phyloP scores from a whole-genome alignment of 1,140 invertebrate species.

The Drosophila setifemur region DNA sequence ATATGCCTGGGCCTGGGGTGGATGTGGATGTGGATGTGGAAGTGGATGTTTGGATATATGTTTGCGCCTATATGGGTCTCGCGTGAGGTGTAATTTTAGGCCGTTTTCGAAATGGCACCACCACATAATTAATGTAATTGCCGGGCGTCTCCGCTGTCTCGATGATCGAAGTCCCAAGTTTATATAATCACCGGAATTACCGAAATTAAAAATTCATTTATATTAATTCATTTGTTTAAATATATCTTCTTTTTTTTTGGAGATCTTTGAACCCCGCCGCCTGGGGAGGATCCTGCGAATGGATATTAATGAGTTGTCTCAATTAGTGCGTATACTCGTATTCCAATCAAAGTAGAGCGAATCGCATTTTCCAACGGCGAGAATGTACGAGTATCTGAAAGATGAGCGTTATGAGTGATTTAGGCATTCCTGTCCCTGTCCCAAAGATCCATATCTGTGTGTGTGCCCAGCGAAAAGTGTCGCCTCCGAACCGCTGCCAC shows the following conservation, averaged over 20 bases:
- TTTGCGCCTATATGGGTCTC: background rate
- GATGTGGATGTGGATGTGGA: background rate
- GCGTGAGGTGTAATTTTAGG: conserved; percentile 33
- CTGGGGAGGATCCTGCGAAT: conserved; percentile 19
- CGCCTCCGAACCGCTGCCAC: conserved; percentile 10
- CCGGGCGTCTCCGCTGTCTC: background rate
- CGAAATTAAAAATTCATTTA: conserved; percentile 16
- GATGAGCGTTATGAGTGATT: conserved; percentile 4
- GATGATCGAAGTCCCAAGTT: conserved; percentile 11
- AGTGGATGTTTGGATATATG: background rate
- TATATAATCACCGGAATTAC: conserved; percentile 11
- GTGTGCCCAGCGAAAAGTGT: conserved; percentile 8
- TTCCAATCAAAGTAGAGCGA: conserved; percentile 19
- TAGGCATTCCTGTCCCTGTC: background rate
- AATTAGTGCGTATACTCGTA: conserved; percentile 25
- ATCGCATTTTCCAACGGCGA: background rate
- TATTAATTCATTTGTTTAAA: conserved; percentile 18
- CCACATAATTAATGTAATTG: conserved; percentile 44
- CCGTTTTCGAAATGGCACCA: conserved; percentile 9
- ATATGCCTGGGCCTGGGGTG: background rate
- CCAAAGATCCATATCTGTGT: conserved; percentile 28
- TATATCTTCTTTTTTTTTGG: no score
- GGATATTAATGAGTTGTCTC: conserved; percentile 17
- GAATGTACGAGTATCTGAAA: conserved; percentile 11
- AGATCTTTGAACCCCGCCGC: conserved; percentile 24